Conservation (phyloP, 2,888 invertebrate species). For the Euphydryas editha region DNA sequence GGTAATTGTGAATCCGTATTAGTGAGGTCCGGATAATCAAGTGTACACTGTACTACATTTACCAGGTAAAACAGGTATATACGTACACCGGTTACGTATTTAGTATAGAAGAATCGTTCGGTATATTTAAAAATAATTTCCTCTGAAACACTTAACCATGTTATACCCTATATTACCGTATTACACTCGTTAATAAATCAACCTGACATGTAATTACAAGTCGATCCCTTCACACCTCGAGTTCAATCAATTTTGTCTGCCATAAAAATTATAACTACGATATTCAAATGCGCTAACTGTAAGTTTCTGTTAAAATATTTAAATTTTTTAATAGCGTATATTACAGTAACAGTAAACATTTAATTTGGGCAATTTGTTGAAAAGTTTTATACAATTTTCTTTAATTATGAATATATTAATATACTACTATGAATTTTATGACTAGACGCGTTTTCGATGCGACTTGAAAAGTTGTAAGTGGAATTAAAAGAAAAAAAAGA, state of each 20-base stretch:
- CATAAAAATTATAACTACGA: slow-evolving; percentile 33
- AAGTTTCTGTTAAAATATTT: slow-evolving; percentile 16
- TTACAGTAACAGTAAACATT: not conserved
- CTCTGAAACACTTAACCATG: slow-evolving; percentile 39
- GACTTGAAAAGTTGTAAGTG: too few species aligned
- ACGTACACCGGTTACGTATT: too few species aligned
- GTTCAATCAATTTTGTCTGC: slow-evolving; percentile 28
- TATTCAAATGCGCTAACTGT: slow-evolving; percentile 32
- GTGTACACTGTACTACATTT: too few species aligned
- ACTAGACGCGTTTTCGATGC: too few species aligned
- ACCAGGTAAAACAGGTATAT: too few species aligned
- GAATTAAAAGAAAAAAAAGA: too few species aligned
- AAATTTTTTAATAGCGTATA: slow-evolving; percentile 14
- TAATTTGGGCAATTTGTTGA: not conserved
- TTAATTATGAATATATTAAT: slow-evolving; percentile 1
- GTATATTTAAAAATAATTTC: slow-evolving; percentile 35
- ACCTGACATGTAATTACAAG: slow-evolving; percentile 46
- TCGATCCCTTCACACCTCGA: slow-evolving; percentile 33
- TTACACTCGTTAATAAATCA: slow-evolving; percentile 53
- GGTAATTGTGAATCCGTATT: too few species aligned
- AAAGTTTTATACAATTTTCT: not conserved
- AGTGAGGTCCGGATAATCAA: too few species aligned
- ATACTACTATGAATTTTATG: not conserved
- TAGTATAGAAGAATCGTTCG: not conserved
- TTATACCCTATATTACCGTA: slow-evolving; percentile 39